Conservation (phyloP, 64 coral and sea anemone genomes). For the Cladopsammia gracilis region DNA sequence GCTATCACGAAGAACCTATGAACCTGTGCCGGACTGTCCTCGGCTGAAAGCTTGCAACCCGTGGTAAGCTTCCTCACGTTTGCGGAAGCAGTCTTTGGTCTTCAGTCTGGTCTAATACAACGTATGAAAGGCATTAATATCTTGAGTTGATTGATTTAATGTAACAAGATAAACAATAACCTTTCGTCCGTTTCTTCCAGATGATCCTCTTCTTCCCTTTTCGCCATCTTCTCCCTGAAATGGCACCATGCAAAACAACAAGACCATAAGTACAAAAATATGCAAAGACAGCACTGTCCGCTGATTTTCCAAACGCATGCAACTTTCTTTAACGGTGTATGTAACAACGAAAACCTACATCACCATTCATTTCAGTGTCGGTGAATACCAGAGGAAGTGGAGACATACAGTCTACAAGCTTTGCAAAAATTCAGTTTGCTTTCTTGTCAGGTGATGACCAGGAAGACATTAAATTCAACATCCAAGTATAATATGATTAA, state of each 20-base stretch:
- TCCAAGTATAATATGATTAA: background rate
- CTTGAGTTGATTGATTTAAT: background rate
- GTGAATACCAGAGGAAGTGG: no score
- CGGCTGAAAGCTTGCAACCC: background rate
- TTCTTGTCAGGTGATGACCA: no score
- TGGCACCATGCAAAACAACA: no score
- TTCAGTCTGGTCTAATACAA: no score
- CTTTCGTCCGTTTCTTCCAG: slow-evolving; percentile 39
- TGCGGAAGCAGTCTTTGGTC: no score
- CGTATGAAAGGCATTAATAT: no score
- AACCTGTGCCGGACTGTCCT: background rate
- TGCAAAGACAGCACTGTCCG: background rate
- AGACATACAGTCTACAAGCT: no score
- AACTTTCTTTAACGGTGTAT: background rate
- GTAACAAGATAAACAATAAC: background rate
- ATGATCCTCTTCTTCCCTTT: slow-evolving; percentile 30
- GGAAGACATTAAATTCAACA: no score
- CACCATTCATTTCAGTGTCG: no score
- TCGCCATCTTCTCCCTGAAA: slow-evolving; percentile 27
- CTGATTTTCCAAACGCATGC: no score
- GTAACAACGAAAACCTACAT: no score
- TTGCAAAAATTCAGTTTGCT: no score
- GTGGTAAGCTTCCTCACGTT: background rate
- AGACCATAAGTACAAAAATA: background rate
- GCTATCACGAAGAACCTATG: background rate